Conservation (phyloP, 2,888 invertebrate genomes). For the Omphaloscelis lunosa region DNA sequence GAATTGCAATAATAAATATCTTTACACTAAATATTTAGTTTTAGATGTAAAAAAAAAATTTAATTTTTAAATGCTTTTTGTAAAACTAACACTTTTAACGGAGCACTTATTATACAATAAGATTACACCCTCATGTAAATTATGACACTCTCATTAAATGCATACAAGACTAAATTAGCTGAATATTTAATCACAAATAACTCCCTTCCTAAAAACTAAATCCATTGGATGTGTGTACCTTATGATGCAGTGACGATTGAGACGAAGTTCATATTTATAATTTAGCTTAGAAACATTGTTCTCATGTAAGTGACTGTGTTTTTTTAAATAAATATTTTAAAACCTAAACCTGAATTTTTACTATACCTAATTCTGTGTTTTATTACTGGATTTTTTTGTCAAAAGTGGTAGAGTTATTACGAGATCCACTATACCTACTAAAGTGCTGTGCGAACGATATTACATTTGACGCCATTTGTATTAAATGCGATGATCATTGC, state of each 20-base stretch:
- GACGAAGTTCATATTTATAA: too few species aligned
- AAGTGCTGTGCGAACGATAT: slow-evolving; percentile 24
- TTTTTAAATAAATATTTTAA: background rate
- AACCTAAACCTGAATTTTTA: background rate
- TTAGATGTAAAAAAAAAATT: background rate
- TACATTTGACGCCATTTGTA: slow-evolving; percentile 28
- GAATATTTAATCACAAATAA: background rate
- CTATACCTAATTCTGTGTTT: background rate
- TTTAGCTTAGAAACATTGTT: background rate
- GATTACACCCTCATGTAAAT: background rate
- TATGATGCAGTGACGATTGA: too few species aligned
- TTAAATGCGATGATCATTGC: slow-evolving; percentile 44
- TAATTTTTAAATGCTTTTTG: background rate
- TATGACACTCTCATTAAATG: background rate
- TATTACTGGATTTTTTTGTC: background rate
- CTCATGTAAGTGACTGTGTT: background rate
- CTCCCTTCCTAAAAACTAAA: background rate
- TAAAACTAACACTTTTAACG: background rate
- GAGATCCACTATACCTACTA: background rate
- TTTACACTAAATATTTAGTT: background rate
- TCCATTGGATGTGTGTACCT: too few species aligned
- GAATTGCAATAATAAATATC: background rate
- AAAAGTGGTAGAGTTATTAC: background rate
- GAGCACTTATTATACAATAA: background rate
- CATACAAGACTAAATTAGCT: background rate